Base-by-base conservation (phyloP, 2,113 vertebrate genomes). In the Trogon melanurus region DNA sequence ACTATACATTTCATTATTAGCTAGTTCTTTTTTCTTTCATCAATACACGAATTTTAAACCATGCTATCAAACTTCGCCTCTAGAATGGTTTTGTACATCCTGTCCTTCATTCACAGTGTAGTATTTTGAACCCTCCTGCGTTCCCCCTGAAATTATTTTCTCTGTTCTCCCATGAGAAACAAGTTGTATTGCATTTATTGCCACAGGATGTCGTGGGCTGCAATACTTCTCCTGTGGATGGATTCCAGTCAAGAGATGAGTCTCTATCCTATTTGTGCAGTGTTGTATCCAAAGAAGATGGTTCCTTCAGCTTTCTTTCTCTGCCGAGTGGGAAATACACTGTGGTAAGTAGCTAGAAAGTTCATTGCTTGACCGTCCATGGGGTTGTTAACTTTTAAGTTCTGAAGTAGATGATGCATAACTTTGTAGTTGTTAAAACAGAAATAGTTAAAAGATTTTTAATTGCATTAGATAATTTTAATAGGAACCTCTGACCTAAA, bases 291-390 rank as follows among this genome's bases (percentile, higher is more conserved):
- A 98, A 96, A 70, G 99, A 99, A 51, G 99, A 99, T 7, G 99
- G 99, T 53, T 98, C 98, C 4, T 99, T 99, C 93, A 97, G 97
- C 74, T 99, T 99, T 93, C 97, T 97, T 54, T 99, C 99, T 14
- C 97, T 99, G 92, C 98, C 99, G 14, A 99, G 99, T 36, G 99
- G 99, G 41, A 98, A 97, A 69, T 99, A 99, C 95, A 99, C 98
- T 3, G 99, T 99, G 98, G 99, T 99, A 95, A 97, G 98, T 95
- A 89, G 41, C 48, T 83, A 48, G 21, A 13, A 32, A 53, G 47
- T 45, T 75, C 2, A 0, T 30, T 60, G 19, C 29, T 69, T 90
- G 4, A 74, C 51, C 76, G 1, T 83, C 22, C 16, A 3, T 21
- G 62, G 72, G 13, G 3, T 41, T 90, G 48, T 81, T 94, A 71